A percentile compares a stretch with the other conserved stretches of the same genome.
Conservation (phyloP, 2,797 vertebrate genomes). For the Characodon lateralis region DNA sequence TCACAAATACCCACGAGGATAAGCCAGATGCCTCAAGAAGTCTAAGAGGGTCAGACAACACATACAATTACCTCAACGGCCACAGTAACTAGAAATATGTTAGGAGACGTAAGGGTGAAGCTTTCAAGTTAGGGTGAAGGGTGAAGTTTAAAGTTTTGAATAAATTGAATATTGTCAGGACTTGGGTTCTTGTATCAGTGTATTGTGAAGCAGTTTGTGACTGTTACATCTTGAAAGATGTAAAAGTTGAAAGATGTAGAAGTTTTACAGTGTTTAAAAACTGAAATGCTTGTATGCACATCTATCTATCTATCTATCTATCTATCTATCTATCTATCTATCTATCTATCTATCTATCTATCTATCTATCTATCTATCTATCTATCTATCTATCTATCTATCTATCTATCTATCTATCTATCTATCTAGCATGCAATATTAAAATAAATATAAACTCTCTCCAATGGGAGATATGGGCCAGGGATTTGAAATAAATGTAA, state of each 20-base stretch:
- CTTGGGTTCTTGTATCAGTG: not conserved
- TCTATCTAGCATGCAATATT: too few relatives aligned
- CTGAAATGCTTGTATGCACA: too few relatives aligned
- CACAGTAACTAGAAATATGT: not conserved
- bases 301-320: too few relatives aligned
- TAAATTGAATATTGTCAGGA: not conserved
- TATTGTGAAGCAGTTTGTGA: not conserved
- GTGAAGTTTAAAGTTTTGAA: not conserved
- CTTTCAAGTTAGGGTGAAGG: not conserved
- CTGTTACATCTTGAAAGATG: not conserved
- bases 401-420: too few relatives aligned
- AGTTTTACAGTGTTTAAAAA: too few relatives aligned
- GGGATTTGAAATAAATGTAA: too few relatives aligned
- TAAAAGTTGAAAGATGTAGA: not conserved
- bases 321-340: too few relatives aligned
- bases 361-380: too few relatives aligned
- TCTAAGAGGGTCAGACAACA: not conserved
- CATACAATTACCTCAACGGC: not conserved
- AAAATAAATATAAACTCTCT: too few relatives aligned
- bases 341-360: too few relatives aligned
- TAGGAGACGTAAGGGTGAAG: not conserved
- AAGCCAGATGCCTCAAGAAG: not conserved
- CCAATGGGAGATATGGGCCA: too few relatives aligned
- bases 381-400: too few relatives aligned
- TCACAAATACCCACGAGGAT: not conserved